These are phyloP conservation scores for Potorous gilbertii DNA, from an alignment of 2,797 vertebrate species.

Conservation along the genomic window DNA sequence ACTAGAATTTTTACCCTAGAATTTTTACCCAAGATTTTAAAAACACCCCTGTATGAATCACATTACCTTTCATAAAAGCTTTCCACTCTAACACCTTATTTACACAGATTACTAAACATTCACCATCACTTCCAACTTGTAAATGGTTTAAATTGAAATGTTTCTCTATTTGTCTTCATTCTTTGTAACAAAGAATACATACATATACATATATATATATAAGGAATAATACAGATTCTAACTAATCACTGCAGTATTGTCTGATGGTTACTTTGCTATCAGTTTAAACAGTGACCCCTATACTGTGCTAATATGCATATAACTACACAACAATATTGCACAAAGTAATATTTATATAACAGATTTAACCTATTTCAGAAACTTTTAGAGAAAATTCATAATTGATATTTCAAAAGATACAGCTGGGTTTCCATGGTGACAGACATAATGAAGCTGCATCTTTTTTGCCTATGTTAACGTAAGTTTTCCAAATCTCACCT, in stretches of 20 bases:
- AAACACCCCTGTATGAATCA: slow-evolving; percentile 87
- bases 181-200: slow-evolving; percentile 87
- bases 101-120: slow-evolving; percentile 88
- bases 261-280: slow-evolving; percentile 87
- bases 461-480: slow-evolving; percentile 84
- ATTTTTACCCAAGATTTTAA: slow-evolving; percentile 85
- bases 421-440: slow-evolving; percentile 78
- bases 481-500: slow-evolving; percentile 85
- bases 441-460: slow-evolving; percentile 85
- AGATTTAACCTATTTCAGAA: slow-evolving; percentile 88
- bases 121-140: slow-evolving; percentile 87
- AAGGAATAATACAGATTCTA: slow-evolving; percentile 89
- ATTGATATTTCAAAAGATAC: slow-evolving; percentile 86
- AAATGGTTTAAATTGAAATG: slow-evolving; percentile 87
- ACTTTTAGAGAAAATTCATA: slow-evolving; percentile 87
- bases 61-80: slow-evolving; percentile 85
- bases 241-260: slow-evolving; percentile 89
- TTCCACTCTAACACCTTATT: slow-evolving; percentile 88
- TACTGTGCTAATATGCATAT: slow-evolving; percentile 88
- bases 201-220: slow-evolving; percentile 85
- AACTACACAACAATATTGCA: slow-evolving; percentile 91
- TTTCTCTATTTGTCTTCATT: slow-evolving; percentile 86
- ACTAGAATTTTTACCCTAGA: slow-evolving; percentile 84
- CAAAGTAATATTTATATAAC: slow-evolving; percentile 89
- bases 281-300: slow-evolving; percentile 88